Conservation (phyloP, 2,797 vertebrate species). For the Chiloscyllium punctatum region DNA sequence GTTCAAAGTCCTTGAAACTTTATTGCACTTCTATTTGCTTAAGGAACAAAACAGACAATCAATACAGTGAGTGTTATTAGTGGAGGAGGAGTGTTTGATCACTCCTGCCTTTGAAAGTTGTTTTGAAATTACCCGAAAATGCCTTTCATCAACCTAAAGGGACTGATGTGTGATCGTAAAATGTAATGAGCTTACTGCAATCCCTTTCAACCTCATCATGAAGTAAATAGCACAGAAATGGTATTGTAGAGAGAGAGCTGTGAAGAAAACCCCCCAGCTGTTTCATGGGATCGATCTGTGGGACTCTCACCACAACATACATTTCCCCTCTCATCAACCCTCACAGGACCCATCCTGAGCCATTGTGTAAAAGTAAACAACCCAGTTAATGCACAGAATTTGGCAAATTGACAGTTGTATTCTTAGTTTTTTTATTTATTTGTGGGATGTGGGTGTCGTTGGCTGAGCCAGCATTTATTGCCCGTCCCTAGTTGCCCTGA, state of each 20-base stretch:
- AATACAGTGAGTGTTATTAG: slow-evolving; percentile 27
- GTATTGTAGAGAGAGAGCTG: neutral
- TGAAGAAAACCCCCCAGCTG: neutral
- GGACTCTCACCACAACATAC: slow-evolving; percentile 39
- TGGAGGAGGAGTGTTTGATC: slow-evolving; percentile 34
- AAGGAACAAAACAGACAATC: slow-evolving; percentile 32
- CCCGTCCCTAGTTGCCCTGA: too few relatives aligned
- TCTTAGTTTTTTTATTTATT: too few relatives aligned
- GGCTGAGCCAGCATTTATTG: too few relatives aligned
- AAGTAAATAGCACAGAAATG: neutral
- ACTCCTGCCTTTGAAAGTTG: slow-evolving; percentile 29
- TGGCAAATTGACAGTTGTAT: neutral
- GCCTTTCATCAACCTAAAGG: slow-evolving; percentile 30
- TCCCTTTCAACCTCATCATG: slow-evolving; percentile 28
- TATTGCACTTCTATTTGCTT: slow-evolving; percentile 34
- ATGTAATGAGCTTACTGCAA: slow-evolving; percentile 16
- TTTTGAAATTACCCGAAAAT: slow-evolving; percentile 31
- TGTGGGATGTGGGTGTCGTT: too few relatives aligned
- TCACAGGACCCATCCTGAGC: slow-evolving; percentile 42
- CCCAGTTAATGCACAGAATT: neutral
- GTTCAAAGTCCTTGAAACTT: slow-evolving; percentile 36
- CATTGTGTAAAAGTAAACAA: slow-evolving; percentile 39
- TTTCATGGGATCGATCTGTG: neutral
- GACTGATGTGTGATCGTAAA: neutral
- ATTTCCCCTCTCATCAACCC: slow-evolving; percentile 44